phyloP scores from a whole-genome alignment of 30 jellyfish, hydroid and myxozoan genomes.

The Aurelia sp. region DNA sequence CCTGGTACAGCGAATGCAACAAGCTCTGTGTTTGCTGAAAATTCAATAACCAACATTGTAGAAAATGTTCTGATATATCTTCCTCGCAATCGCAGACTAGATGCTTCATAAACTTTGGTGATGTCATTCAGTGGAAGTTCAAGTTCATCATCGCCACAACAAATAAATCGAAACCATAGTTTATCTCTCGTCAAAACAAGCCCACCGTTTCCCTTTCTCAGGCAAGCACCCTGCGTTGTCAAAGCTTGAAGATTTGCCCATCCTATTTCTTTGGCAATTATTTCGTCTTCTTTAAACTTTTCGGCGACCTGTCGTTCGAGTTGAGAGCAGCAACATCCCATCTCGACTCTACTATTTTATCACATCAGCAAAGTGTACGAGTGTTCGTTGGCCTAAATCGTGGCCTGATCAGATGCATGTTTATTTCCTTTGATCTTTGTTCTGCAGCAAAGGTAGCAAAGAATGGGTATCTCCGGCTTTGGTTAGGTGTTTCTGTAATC shows the following conservation, averaged over 20 bases:
- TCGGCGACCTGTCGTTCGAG: constrained; percentile 17
- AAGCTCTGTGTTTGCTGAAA: constrained; percentile 8
- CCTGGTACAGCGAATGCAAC: constrained; percentile 5
- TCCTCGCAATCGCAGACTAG: neutral
- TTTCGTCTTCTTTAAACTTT: constrained; percentile 16
- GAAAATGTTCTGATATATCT: neutral
- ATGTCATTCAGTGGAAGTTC: constrained; percentile 12
- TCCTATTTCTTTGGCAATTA: neutral
- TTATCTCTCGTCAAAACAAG: constrained; percentile 40
- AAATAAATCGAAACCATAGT: constrained; percentile 31
- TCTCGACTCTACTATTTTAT: neutral
- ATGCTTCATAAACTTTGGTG: neutral
- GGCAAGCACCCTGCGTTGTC: constrained; percentile 13
- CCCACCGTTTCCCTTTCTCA: constrained; percentile 37
- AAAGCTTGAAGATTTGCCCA: constrained; percentile 24
- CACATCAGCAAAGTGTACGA: no score
- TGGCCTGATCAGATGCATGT: no score
- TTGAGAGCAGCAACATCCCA: constrained; percentile 44
- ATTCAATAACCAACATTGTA: constrained; percentile 3
- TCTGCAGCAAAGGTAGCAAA: no score
- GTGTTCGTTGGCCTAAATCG: no score
- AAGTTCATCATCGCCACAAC: constrained; percentile 26
- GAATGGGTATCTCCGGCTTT: no score
- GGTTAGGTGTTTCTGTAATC: no score
- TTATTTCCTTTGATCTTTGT: no score